A percentile compares a stretch with the other conserved stretches of the same genome.
phyloP scores from a whole-genome alignment of 1,140 invertebrate genomes.

The Psilanteris sp. region DNA sequence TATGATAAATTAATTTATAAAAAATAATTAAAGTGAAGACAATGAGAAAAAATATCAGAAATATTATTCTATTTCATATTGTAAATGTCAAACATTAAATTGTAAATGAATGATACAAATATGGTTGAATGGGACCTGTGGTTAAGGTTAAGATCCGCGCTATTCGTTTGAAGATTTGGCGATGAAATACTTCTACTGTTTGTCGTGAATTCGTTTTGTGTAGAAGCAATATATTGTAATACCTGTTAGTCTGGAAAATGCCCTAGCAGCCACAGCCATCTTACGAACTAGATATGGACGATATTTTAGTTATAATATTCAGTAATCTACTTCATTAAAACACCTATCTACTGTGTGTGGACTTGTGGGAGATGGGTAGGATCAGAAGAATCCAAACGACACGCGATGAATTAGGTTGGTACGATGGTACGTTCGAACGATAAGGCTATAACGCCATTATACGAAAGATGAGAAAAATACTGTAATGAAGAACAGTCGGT shows the following conservation, averaged over 20 bases:
- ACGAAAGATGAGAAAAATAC: too few species aligned
- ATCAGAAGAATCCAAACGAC: conserved; percentile 62
- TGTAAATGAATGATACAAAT: background rate
- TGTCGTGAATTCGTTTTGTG: too few species aligned
- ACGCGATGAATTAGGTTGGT: conserved; percentile 52
- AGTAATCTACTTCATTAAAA: conserved; percentile 70
- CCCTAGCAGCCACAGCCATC: conserved; percentile 78
- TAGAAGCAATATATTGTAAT: conserved; percentile 1
- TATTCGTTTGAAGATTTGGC: too few species aligned
- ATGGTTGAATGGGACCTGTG: conserved; percentile 30
- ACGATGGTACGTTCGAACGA: too few species aligned
- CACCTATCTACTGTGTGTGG: conserved; percentile 60
- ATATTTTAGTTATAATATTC: conserved; percentile 63
- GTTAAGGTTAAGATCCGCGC: conserved; percentile 35
- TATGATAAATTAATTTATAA: too few species aligned
- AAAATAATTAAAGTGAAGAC: too few species aligned
- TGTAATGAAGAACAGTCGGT: too few species aligned
- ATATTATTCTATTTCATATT: too few species aligned
- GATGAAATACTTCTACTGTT: too few species aligned
- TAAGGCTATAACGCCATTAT: too few species aligned
- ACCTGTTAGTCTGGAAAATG: conserved; percentile 77
- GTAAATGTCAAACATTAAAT: background rate
- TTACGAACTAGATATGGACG: conserved; percentile 62
- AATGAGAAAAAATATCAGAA: too few species aligned
- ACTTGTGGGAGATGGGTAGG: conserved; percentile 19